phyloP scores from a whole-genome alignment of 2,113 vertebrate species.

The Paramormyrops kingsleyae region DNA sequence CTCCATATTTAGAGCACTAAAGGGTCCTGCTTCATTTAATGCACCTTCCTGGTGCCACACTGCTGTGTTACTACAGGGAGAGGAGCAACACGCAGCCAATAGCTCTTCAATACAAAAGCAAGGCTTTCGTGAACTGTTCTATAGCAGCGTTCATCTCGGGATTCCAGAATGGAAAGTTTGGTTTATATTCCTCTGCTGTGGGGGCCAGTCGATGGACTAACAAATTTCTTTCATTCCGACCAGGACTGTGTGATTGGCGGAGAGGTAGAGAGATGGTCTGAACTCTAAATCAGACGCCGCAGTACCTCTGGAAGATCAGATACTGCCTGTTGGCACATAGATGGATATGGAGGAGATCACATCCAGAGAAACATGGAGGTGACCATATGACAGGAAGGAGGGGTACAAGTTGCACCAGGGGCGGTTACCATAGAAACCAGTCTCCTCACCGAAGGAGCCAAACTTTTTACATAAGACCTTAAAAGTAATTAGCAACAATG shows the following conservation, averaged over 20 bases:
- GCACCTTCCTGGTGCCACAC: background rate
- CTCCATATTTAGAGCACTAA: background rate
- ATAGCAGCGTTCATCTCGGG: conserved; percentile 17
- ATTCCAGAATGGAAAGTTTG: conserved; percentile 40
- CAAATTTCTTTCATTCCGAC: conserved; percentile 27
- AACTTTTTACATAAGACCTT: background rate
- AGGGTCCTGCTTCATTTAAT: background rate
- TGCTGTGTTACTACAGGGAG: background rate
- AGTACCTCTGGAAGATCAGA: conserved; percentile 34
- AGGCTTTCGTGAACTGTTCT: conserved; percentile 19
- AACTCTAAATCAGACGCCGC: conserved; percentile 29
- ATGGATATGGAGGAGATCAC: conserved; percentile 7
- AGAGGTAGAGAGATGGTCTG: conserved; percentile 10
- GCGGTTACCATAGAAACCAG: conserved; percentile 30
- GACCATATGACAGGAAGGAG: conserved; percentile 21
- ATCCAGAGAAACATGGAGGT: conserved; percentile 28
- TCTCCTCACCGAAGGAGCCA: background rate
- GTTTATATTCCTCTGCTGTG: conserved; percentile 34
- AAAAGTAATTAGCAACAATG: conserved; percentile 10
- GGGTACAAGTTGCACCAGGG: conserved; percentile 21
- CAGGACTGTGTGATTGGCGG: background rate
- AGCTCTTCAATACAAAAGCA: background rate
- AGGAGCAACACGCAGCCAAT: too few relatives aligned
- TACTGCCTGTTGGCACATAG: background rate
- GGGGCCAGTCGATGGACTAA: conserved; percentile 38